Percentiles rank a stretch among this genome's conserved stretches.
Conservation (phyloP, 2,888 invertebrate genomes). For the Hartigia nigra region DNA sequence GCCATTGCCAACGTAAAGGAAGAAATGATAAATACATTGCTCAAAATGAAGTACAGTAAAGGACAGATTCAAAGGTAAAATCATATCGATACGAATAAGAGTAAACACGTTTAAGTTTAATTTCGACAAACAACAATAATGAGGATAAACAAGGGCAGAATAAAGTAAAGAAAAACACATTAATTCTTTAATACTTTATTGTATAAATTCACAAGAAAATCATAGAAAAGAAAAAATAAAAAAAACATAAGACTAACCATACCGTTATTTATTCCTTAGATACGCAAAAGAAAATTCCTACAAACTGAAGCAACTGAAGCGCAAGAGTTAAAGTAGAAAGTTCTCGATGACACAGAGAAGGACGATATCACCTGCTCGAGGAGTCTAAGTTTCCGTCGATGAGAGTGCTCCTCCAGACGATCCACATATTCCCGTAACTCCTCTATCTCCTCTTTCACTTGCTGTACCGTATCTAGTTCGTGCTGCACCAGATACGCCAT, state of each 20-base stretch:
- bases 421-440: constrained; percentile 93
- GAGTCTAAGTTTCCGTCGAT: constrained; percentile 88
- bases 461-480: constrained; percentile 93
- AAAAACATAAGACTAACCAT: background rate
- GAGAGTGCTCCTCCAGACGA: constrained; percentile 90
- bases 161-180: constrained; percentile 12
- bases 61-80: constrained; percentile 16
- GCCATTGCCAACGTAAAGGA: constrained; percentile 19
- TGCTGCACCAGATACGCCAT: constrained; percentile 66
- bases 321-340: background rate
- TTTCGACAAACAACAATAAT: constrained; percentile 18
- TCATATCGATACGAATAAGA: background rate
- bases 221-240: too few relatives aligned
- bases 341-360: background rate
- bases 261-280: background rate
- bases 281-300: background rate
- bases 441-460: constrained; percentile 94
- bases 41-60: constrained; percentile 23
- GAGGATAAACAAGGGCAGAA: constrained; percentile 15
- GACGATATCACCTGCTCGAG: constrained; percentile 83
- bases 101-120: background rate
- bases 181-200: background rate
- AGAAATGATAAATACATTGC: constrained; percentile 30
- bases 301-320: background rate
- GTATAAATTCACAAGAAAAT: background rate